Percentiles rank a stretch among this genome's conserved stretches.
Conservation (phyloP, 2,888 invertebrate species). For the Smittia sp. region DNA sequence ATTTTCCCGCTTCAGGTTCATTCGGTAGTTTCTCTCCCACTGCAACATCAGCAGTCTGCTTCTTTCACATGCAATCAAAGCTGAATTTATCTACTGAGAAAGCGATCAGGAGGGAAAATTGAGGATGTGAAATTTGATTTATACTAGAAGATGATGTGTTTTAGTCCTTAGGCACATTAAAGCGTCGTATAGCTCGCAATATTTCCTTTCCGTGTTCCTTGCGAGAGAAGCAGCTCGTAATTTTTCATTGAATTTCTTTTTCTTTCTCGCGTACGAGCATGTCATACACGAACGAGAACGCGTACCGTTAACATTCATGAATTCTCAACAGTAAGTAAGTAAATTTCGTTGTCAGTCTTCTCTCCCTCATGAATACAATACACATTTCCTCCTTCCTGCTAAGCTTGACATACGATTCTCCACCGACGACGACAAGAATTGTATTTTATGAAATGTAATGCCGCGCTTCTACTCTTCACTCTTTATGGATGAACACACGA, state of each 20-base stretch:
- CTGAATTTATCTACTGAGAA: neutral
- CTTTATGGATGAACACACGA: neutral
- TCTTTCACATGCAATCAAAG: constrained; percentile 9
- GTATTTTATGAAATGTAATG: constrained; percentile 8
- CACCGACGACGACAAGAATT: neutral
- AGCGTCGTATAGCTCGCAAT: neutral
- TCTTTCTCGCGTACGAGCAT: neutral
- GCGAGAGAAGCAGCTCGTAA: neutral
- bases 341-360: constrained; percentile 33
- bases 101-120: neutral
- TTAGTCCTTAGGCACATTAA: neutral
- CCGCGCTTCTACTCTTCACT: neutral
- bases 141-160: neutral
- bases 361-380: constrained; percentile 19
- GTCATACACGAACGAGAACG: neutral
- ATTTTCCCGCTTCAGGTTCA: neutral
- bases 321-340: constrained; percentile 17
- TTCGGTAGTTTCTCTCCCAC: neutral
- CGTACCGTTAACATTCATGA: neutral
- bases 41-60: neutral
- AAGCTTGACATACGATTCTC: neutral
- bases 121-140: neutral
- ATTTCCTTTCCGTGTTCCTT: neutral
- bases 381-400: neutral
- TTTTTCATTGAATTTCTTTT: neutral